Conservation (phyloP, 2,888 invertebrate species). For the Folsomia candida region DNA sequence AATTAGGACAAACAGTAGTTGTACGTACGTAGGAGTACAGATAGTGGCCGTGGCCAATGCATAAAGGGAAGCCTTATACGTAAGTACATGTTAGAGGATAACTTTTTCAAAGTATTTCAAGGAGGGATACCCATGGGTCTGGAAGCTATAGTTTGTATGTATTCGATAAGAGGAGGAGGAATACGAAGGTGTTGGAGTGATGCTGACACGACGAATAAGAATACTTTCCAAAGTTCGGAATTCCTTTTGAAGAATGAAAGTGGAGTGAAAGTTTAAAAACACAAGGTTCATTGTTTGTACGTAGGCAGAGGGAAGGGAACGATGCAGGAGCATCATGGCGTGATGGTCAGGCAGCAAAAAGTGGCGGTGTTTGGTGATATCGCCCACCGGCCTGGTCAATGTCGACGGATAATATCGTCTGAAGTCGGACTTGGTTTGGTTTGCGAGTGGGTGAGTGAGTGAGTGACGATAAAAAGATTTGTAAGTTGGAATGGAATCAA, state of each 20-base stretch:
- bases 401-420: neutral
- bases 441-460: neutral
- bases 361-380: neutral
- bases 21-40: too few species aligned
- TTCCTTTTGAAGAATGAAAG: neutral
- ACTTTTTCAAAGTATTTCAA: too few species aligned
- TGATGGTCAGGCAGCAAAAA: neutral
- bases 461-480: conserved; percentile 17
- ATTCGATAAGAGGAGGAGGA: too few species aligned
- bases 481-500: conserved; percentile 14
- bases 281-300: neutral
- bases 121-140: too few species aligned
- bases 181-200: too few species aligned
- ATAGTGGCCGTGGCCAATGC: neutral
- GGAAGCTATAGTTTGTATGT: too few species aligned
- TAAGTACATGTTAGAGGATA: neutral
- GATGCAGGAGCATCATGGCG: too few species aligned
- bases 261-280: neutral
- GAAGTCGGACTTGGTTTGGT: neutral
- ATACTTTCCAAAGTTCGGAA: neutral
- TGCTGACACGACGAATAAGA: too few species aligned
- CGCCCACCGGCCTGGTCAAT: neutral
- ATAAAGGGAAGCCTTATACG: neutral
- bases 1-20: neutral
- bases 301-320: too few species aligned